phyloP scores from a whole-genome alignment of 2,888 invertebrate genomes.

The Drosophila anomelani region DNA sequence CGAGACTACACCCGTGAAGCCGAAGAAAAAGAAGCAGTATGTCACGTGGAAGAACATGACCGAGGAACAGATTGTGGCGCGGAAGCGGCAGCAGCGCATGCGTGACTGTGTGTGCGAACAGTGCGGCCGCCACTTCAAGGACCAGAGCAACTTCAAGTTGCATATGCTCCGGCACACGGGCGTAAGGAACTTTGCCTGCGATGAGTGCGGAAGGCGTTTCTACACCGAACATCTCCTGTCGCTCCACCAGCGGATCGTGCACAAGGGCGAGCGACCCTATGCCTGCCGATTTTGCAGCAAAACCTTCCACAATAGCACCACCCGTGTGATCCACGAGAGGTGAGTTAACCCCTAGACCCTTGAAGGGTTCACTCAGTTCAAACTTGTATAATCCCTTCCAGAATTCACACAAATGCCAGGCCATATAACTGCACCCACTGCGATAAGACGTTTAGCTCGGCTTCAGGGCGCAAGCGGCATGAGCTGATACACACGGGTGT shows the following conservation, averaged over 20 bases:
- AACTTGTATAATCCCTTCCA: constrained; percentile 26
- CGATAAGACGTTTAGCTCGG: constrained; percentile 75
- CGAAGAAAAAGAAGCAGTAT: constrained; percentile 45
- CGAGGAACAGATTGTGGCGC: constrained; percentile 54
- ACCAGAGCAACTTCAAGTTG: constrained; percentile 69
- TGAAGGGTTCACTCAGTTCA: neutral
- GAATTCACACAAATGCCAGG: constrained; percentile 80
- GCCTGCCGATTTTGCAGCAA: constrained; percentile 76
- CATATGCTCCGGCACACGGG: constrained; percentile 65
- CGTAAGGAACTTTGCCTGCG: constrained; percentile 58
- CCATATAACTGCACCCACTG: constrained; percentile 78
- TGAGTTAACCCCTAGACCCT: constrained; percentile 12
- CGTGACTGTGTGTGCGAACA: constrained; percentile 66
- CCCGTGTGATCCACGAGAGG: constrained; percentile 81
- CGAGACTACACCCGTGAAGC: neutral
- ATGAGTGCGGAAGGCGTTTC: constrained; percentile 49
- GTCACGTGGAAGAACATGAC: constrained; percentile 63
- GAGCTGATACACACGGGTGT: constrained; percentile 62
- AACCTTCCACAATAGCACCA: constrained; percentile 78
- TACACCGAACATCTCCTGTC: constrained; percentile 63
- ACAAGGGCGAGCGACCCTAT: constrained; percentile 82
- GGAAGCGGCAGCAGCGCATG: constrained; percentile 57
- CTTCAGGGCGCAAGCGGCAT: constrained; percentile 81
- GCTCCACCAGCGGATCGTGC: constrained; percentile 60
- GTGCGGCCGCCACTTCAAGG: constrained; percentile 65